These are phyloP conservation scores for Erebia aethiops DNA, from an alignment of 2,888 invertebrate species.

Conservation along the genomic window DNA sequence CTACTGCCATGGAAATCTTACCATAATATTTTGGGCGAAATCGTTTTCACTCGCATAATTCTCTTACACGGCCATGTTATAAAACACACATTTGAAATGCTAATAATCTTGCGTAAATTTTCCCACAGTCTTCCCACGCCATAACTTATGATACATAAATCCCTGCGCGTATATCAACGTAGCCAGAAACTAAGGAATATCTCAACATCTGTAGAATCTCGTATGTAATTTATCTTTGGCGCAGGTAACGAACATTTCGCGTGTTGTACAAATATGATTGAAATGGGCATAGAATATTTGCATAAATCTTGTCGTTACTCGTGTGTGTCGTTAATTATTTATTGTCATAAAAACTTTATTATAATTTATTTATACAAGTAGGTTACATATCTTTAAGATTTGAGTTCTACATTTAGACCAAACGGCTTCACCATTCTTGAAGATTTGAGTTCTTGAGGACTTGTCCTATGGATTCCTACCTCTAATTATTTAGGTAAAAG, in stretches of 20 bases:
- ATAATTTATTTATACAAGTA: no score
- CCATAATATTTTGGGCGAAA: conserved; percentile 8
- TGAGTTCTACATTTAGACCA: no score
- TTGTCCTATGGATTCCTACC: no score
- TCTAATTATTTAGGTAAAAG: no score
- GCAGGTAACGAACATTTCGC: conserved; percentile 15
- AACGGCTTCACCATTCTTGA: no score
- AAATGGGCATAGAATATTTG: neutral
- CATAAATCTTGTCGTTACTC: neutral
- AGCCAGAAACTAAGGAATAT: conserved; percentile 29
- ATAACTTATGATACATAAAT: conserved; percentile 27
- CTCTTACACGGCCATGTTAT: conserved; percentile 22
- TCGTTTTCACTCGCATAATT: conserved; percentile 20
- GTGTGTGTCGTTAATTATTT: neutral
- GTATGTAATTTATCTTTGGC: conserved; percentile 21
- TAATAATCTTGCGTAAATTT: conserved; percentile 25
- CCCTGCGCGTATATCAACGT: conserved; percentile 27
- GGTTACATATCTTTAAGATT: no score
- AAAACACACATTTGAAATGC: conserved; percentile 23
- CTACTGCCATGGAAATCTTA: neutral
- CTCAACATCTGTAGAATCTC: conserved; percentile 22
- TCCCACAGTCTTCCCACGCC: conserved; percentile 26
- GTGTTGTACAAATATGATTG: conserved; percentile 8
- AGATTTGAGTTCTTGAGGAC: no score
- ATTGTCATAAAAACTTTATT: no score